phyloP scores from a whole-genome alignment of 2,888 invertebrate species.

The Cartodere bifasciata region DNA sequence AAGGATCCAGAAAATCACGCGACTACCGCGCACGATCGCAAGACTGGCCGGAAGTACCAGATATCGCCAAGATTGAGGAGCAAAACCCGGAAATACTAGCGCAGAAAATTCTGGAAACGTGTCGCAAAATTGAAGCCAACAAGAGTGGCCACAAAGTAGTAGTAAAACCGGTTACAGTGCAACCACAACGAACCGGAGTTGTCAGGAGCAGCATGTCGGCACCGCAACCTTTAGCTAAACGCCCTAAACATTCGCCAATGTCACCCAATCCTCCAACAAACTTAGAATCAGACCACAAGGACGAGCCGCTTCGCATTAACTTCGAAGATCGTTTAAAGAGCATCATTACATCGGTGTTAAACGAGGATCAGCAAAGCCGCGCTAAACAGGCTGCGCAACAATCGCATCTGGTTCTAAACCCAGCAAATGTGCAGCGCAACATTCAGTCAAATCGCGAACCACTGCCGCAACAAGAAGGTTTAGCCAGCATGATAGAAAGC shows the following conservation, averaged over 20 bases:
- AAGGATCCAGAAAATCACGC: slow-evolving; percentile 44
- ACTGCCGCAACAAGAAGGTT: slow-evolving; percentile 26
- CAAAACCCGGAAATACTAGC: slow-evolving; percentile 84
- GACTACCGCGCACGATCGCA: slow-evolving; percentile 71
- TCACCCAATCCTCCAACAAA: slow-evolving; percentile 15
- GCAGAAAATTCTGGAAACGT: slow-evolving; percentile 80
- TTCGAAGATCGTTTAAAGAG: slow-evolving; percentile 82
- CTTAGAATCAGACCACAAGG: too few relatives aligned
- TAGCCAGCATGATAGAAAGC: slow-evolving; percentile 26
- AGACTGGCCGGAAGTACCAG: slow-evolving; percentile 86
- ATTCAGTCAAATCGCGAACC: too few relatives aligned
- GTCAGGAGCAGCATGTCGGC: slow-evolving; percentile 29
- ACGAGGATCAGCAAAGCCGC: slow-evolving; percentile 62
- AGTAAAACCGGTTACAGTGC: too few relatives aligned
- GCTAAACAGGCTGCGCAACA: slow-evolving; percentile 32
- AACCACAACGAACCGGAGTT: too few relatives aligned
- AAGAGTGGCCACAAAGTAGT: too few relatives aligned
- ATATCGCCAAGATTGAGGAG: slow-evolving; percentile 81
- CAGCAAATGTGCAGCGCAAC: too few relatives aligned
- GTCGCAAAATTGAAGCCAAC: slow-evolving; percentile 78
- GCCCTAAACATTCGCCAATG: slow-evolving; percentile 16
- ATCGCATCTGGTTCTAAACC: too few relatives aligned
- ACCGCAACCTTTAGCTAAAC: slow-evolving; percentile 26
- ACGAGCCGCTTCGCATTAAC: slow-evolving; percentile 72
- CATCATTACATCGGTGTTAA: slow-evolving; percentile 73